Base-by-base conservation (phyloP, 2,888 invertebrate genomes). In the Rutpela maculata region DNA sequence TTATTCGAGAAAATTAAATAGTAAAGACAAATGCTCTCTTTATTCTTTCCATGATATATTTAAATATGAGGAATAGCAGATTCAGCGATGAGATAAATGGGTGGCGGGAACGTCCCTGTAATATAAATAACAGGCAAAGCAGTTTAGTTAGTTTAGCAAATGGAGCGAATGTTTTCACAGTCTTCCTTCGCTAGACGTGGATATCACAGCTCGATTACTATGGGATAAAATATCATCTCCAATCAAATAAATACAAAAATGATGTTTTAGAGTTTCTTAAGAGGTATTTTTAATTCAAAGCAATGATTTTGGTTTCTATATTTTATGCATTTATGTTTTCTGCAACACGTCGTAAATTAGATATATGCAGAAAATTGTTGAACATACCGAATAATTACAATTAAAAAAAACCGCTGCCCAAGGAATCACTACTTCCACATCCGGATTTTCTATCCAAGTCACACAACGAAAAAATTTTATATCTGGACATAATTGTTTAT, bases 61-160 rank as follows among this genome's bases (percentile, higher is more conserved):
- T 81, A 79, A 78, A 81, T 81, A 81, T 68, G 79, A 79, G 75
- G 75, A 79, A 81, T 75, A 73, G 67, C 78, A 72, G 76, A 75
- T 65, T 72, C 71, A 55, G 73, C 65, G 75, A 75, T 66, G 59
- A 63, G 74, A 66, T 62, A 66, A 63, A 74, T 75, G 76, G 78
- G 74, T 74, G 78, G 75, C 63, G 73, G 77, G 69, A 60, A 43
- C 68, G 86, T 88, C 87, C 88, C 88, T 85, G 88, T 85, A 88
- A 88, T 88, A 89, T 90, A 90, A 89, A 89, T 90, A 89, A 86
- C 87, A 88, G 88, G 89, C 89, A 90, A 90, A 90, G 89, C 89
- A 90, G 89, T 90, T 90, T 89, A 90, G 90, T 90, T 90, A 89
- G 90, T 90, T 90, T 90, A 90, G 89, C 89, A 90, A 90, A 90